Evolutionary conservation across 2,113 vertebrate genomes (phyloP), one percentile per base, ranked within the genome.

Genomic region (Passer montanus): DNA sequence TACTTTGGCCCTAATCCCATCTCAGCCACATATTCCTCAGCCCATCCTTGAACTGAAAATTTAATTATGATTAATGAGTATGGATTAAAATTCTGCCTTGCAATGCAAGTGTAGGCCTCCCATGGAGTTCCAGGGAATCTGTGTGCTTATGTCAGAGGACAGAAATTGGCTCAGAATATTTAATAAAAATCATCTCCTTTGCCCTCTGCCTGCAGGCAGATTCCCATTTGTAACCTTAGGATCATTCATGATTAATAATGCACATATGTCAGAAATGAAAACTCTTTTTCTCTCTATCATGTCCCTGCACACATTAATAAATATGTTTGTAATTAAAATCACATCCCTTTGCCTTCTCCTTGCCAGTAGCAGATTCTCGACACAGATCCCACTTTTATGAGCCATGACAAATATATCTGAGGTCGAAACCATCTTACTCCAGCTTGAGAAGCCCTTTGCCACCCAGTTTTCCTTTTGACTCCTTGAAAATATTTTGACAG

Each of bases 261-360:
- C 66, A 94, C 66, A 85, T 64, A 33, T 90, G 80, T 89, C 81
- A 89, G 76, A 89, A 96, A 96, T 86, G 53, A 95, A 94, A 92
- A 60, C 13, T 68, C 50, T 31, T 33, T 63, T 90, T 95, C 50
- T 89, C 59, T 46, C 63, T 44, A 53, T 69, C 49, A 52, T 47
- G 23, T 91, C 85, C 67, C 33, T 75, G 35, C 33, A 84, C 5
- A 49, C 41, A 7, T 59, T 91, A 92, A 93, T 89, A 93, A 94
- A 77, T 90, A 53, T 75, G 59, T 80, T 96, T 80, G 39, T n/a
- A 91, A 94, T 96, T 93, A 93, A 90, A 81, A 78, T 93, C 66
- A 76, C 84, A 28, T 84, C 60, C 49, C 50, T 28, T 19, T 70
- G 43, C 27, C 39, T 67, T 63, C 50, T 86, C 39, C 37, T 80